These are phyloP conservation scores for Caenorhabditis becei DNA, from an alignment of 2,888 invertebrate species.

Conservation along the genomic window DNA sequence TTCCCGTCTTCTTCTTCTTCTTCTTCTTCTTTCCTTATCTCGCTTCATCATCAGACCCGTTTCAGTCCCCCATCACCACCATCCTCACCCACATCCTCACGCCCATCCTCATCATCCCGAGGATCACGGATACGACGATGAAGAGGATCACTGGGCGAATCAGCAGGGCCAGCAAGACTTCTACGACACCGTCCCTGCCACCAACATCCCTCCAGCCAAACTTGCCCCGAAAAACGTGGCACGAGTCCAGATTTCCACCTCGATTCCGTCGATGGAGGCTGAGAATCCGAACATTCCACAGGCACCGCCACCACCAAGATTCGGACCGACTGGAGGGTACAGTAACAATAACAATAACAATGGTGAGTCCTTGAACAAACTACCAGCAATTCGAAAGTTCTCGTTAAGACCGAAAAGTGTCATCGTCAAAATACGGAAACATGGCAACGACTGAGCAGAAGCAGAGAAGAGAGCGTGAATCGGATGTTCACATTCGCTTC, in stretches of 20 bases:
- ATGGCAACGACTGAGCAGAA: conserved; percentile 38
- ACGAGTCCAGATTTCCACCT: conserved; percentile 59
- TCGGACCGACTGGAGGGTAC: conserved; percentile 50
- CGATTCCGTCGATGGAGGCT: conserved; percentile 28
- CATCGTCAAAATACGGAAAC: conserved; percentile 32
- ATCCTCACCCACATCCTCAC: conserved; percentile 28
- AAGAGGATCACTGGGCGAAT: conserved; percentile 54
- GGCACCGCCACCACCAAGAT: conserved; percentile 57
- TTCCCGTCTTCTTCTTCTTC: no score
- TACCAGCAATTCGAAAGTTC: background rate
- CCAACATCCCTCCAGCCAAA: conserved; percentile 49
- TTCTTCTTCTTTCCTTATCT: background rate
- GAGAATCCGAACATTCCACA: conserved; percentile 26
- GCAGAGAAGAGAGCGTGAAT: conserved; percentile 31
- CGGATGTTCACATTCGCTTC: conserved; percentile 57
- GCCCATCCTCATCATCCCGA: conserved; percentile 39
- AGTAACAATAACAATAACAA: conserved; percentile 29
- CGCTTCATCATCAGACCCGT: background rate
- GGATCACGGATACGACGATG: conserved; percentile 53
- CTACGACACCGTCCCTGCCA: conserved; percentile 64
- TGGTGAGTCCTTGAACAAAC: background rate
- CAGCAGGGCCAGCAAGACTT: conserved; percentile 51
- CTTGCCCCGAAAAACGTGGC: conserved; percentile 47
- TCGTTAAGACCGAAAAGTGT: conserved; percentile 33
- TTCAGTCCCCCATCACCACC: conserved; percentile 41